phyloP scores from a whole-genome alignment of 2,888 invertebrate species.

The Cremastobaeus sp. region DNA sequence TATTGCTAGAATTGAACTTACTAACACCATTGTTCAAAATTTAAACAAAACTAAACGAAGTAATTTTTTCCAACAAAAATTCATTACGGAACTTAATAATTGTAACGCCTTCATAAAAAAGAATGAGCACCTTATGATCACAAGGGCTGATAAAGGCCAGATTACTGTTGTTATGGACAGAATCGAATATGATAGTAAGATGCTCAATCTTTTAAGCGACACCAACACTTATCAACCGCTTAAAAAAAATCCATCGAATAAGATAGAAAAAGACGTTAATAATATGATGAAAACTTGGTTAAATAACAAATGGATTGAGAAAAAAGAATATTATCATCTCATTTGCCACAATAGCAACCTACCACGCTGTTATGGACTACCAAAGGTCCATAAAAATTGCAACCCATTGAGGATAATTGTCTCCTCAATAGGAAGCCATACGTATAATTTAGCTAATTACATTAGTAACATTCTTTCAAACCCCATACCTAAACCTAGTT shows the following conservation, averaged over 20 bases:
- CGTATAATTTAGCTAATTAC: constrained; percentile 8
- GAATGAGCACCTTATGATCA: constrained; percentile 25
- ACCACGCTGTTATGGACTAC: too few species aligned
- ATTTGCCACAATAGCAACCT: constrained; percentile 16
- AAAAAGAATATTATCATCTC: too few species aligned
- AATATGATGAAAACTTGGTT: background rate
- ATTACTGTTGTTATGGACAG: constrained; percentile 16
- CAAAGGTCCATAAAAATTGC: constrained; percentile 14
- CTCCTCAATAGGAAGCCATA: constrained; percentile 4
- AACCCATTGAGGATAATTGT: constrained; percentile 18
- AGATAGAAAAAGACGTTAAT: constrained; percentile 2
- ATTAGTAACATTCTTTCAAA: background rate
- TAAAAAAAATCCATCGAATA: background rate
- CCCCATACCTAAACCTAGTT: constrained; percentile 10
- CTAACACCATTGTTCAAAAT: constrained; percentile 1
- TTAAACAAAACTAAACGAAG: constrained; percentile 11
- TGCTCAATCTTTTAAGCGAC: constrained; percentile 16
- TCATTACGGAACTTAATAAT: background rate
- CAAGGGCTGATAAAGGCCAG: constrained; percentile 36
- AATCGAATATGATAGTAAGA: constrained; percentile 9
- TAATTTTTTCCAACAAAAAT: too few species aligned
- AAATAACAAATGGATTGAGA: constrained; percentile 2
- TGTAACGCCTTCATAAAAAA: constrained; percentile 11
- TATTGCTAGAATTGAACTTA: constrained; percentile 4
- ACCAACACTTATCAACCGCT: background rate